These are phyloP conservation scores for Tetropium fuscum DNA, from an alignment of 2,888 invertebrate species.

Conservation along the genomic window DNA sequence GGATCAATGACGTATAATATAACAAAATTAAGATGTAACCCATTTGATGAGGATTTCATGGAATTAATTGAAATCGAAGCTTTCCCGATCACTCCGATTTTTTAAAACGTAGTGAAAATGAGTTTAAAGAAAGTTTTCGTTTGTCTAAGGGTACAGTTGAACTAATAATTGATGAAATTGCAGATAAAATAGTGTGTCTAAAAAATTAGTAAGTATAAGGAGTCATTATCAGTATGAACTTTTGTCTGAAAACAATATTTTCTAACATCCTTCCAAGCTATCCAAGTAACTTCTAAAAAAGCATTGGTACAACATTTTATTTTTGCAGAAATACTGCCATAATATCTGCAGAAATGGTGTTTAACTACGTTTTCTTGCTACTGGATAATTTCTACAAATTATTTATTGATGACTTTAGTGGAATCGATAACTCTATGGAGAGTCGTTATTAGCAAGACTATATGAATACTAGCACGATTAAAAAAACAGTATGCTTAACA, in stretches of 20 bases:
- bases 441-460: not conserved
- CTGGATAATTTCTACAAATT: not conserved
- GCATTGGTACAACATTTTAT: too few species aligned
- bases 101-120: too few species aligned
- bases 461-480: not conserved
- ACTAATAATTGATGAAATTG: not conserved
- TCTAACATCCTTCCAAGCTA: not conserved
- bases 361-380: not conserved
- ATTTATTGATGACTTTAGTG: not conserved
- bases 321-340: not conserved
- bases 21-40: too few species aligned
- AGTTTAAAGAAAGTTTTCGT: too few species aligned
- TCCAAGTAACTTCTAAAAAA: too few species aligned
- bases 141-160: too few species aligned
- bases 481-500: not conserved
- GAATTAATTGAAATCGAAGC: too few species aligned
- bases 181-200: not conserved
- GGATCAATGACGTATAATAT: too few species aligned
- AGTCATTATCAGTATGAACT: not conserved
- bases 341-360: not conserved
- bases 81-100: too few species aligned
- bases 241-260: not conserved
- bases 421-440: not conserved
- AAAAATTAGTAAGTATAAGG: slow-evolving; percentile 1
- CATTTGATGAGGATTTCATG: too few species aligned